Percentiles rank a stretch among this genome's conserved stretches.
Conservation (phyloP, 2,797 vertebrate species). For the Numenius phaeopus region DNA sequence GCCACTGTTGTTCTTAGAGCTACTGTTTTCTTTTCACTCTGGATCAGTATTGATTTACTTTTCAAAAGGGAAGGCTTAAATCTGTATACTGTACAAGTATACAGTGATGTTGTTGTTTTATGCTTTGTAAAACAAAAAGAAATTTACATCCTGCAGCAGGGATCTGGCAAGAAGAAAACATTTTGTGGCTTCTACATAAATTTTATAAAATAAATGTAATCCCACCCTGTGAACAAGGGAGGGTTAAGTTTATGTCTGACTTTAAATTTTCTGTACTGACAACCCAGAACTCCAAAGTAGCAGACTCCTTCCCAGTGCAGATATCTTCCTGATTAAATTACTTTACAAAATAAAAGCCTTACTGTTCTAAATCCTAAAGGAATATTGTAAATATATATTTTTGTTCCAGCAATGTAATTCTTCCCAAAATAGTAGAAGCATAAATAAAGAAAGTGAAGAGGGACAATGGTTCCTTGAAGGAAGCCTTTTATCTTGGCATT, state of each 20-base stretch:
- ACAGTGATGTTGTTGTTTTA: neutral
- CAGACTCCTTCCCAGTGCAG: neutral
- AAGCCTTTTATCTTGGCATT: neutral
- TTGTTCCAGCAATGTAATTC: neutral
- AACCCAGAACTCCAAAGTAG: neutral
- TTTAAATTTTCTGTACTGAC: neutral
- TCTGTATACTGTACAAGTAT: neutral
- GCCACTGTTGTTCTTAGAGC: neutral
- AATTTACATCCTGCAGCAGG: neutral
- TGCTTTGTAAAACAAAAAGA: neutral
- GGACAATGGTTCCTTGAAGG: neutral
- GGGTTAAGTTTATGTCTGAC: neutral
- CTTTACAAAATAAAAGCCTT: neutral
- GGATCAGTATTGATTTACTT: neutral
- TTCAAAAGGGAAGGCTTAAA: neutral
- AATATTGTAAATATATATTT: neutral
- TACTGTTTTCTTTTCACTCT: conserved; percentile 20
- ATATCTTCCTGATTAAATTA: neutral
- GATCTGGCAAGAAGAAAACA: neutral
- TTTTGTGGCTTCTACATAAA: neutral
- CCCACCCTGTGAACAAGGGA: neutral
- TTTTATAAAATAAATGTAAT: neutral
- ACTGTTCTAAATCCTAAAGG: neutral
- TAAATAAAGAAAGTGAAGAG: neutral
- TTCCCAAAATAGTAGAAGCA: neutral